A percentile compares a stretch with the other conserved stretches of the same genome.
Evolutionary conservation across 1,140 invertebrate genomes (phyloP).

Genomic region (Vanessa atalanta): DNA sequence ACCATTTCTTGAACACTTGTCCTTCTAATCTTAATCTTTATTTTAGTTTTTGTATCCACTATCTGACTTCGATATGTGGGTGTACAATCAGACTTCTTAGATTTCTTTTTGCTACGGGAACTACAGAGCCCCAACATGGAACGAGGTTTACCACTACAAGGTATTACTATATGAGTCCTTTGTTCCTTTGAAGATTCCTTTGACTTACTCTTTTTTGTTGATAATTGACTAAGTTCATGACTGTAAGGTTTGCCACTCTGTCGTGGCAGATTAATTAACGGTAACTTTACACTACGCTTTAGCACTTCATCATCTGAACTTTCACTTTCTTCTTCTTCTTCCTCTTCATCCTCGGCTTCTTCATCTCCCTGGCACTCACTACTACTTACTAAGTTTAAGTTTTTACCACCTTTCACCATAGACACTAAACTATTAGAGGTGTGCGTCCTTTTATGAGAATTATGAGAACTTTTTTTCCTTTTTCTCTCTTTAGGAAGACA

Average conservation of each 20-base stretch:
- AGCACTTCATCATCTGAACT: conserved; percentile 77
- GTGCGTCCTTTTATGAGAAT: conserved; percentile 57
- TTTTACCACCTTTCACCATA: conserved; percentile 78
- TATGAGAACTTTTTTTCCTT: conserved; percentile 66
- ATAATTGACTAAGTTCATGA: conserved; percentile 81
- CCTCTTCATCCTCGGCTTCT: conserved; percentile 40
- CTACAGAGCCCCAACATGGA: conserved; percentile 77
- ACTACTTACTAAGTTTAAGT: conserved; percentile 78
- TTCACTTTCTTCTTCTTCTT: conserved; percentile 63
- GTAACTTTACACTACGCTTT: conserved; percentile 74
- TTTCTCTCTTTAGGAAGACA: conserved; percentile 67
- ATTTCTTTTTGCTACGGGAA: conserved; percentile 77
- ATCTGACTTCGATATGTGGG: conserved; percentile 79
- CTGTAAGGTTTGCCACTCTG: conserved; percentile 79
- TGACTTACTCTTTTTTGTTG: conserved; percentile 71
- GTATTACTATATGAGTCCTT: conserved; percentile 71
- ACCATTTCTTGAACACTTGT: conserved; percentile 68
- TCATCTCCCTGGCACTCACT: conserved; percentile 71
- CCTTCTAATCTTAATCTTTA: conserved; percentile 78
- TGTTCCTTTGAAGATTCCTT: conserved; percentile 68
- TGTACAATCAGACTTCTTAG: conserved; percentile 70
- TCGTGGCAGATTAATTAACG: conserved; percentile 63
- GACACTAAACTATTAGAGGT: conserved; percentile 62
- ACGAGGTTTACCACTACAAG: conserved; percentile 78
- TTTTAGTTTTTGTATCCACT: conserved; percentile 71